Evolutionary conservation across 2,888 invertebrate species (phyloP), one percentile per base, ranked within the genome.

Genomic region (Yponomeuta sedellus): DNA sequence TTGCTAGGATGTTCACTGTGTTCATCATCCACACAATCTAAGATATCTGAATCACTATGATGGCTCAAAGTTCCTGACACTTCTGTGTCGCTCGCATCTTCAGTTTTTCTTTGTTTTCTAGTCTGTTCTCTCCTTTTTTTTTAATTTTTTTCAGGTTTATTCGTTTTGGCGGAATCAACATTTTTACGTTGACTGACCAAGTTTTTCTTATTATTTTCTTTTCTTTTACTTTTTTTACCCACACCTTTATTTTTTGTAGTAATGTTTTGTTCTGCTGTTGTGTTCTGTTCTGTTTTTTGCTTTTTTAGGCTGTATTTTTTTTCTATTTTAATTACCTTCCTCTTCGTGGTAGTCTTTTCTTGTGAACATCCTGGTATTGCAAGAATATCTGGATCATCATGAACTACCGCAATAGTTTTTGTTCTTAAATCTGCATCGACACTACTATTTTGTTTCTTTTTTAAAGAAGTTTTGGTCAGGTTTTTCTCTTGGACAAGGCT

Each of bases 401-500:
- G 44, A 52, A 52, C 44, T 52, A 52, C 44, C 44, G 44, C 44
- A 52, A 52, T 52, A 52, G 44, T 52, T 52, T 52, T 52, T 52
- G 12, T 52, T 52, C 44, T 52, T 52, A 52, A 52, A 52, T 52
- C 44, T 52, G 44, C 44, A 52, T 52, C 44, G 16, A 52, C 44
- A 52, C 44, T 52, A 52, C 44, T 52, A 16, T 52, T 52, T 52
- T 16, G 12, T 52, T 52, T 52, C 44, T 52, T 52, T 52, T 44
- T 44, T 44, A 44, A 44, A 52, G 44, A 52, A 16, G 44, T 52
- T 52, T 52, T 52, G 16, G 44, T 52, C 44, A 52, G 44, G 12
- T 12, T 52, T 52, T 52, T 52, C 16, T 52, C 44, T 52, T 52
- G 44, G 12, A 52, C 44, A 52, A 52, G 44, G 44, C 16, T 58